Conservation (phyloP, 2,888 invertebrate species). For the Cataglyphis rosenhaueri region DNA sequence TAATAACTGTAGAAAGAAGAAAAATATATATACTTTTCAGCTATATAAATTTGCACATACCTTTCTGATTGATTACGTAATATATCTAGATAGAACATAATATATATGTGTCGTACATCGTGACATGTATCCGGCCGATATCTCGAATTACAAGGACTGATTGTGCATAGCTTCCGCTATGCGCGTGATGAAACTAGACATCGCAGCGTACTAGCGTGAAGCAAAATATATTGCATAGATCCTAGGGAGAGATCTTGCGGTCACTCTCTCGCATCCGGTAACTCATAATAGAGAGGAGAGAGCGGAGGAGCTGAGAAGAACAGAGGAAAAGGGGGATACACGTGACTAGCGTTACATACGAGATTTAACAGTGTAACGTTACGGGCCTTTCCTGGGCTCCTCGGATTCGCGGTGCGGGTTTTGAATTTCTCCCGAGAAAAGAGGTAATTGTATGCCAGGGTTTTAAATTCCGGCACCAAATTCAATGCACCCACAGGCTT, state of each 20-base stretch:
- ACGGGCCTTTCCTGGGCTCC: constrained; percentile 75
- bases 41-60: background rate
- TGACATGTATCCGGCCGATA: background rate
- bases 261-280: constrained; percentile 74
- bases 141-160: constrained; percentile 18
- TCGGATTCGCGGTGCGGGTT: constrained; percentile 69
- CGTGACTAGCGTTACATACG: constrained; percentile 82
- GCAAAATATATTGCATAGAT: constrained; percentile 36
- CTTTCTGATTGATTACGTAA: background rate
- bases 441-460: constrained; percentile 72
- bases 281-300: constrained; percentile 52
- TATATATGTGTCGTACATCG: background rate
- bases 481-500: constrained; percentile 78
- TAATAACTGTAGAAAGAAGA: background rate
- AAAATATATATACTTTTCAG: background rate
- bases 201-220: background rate
- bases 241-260: constrained; percentile 56
- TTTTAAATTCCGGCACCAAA: constrained; percentile 79
- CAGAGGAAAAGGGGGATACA: constrained; percentile 35
- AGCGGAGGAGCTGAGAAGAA: constrained; percentile 20
- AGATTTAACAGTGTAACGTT: constrained; percentile 84
- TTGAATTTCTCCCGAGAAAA: constrained; percentile 71
- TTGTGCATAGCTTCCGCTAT: background rate
- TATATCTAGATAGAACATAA: background rate
- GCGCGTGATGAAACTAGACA: constrained; percentile 11